Evolutionary conservation across 2,113 vertebrate genomes (phyloP).

Genomic region (Lepisosteus osseus): DNA sequence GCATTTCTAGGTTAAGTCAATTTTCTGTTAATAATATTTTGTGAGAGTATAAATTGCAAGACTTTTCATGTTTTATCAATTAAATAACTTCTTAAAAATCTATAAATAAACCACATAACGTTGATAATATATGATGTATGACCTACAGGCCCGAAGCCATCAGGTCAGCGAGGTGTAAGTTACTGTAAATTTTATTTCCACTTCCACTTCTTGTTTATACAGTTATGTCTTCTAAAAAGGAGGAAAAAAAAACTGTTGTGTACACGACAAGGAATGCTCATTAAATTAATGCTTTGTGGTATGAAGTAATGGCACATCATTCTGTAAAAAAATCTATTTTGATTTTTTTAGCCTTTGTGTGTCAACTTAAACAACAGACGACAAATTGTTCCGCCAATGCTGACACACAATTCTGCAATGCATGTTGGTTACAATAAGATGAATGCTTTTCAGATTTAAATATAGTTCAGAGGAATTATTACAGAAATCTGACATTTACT

Average conservation of each 20-base stretch:
- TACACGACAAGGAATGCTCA: constrained; percentile 17
- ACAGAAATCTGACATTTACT: constrained; percentile 39
- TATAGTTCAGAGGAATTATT: constrained; percentile 33
- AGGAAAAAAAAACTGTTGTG: background rate
- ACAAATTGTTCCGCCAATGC: constrained; percentile 12
- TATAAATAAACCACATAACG: background rate
- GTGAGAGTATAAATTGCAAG: too few species aligned
- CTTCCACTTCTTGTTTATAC: background rate
- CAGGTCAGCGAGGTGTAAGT: constrained; percentile 6
- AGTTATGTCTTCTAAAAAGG: constrained; percentile 3
- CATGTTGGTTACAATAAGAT: constrained; percentile 24
- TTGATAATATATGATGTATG: background rate
- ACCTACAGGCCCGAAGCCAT: background rate
- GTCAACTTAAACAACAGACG: constrained; percentile 18
- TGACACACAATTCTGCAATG: constrained; percentile 21
- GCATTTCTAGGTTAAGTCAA: too few species aligned
- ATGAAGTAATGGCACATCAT: constrained; percentile 11
- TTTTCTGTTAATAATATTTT: too few species aligned
- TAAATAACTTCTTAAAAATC: background rate
- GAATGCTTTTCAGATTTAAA: constrained; percentile 29
- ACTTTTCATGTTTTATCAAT: background rate
- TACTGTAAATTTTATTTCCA: background rate
- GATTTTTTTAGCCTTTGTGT: constrained; percentile 14
- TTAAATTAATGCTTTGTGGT: constrained; percentile 19
- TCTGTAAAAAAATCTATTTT: constrained; percentile 8